phyloP scores from a whole-genome alignment of 2,797 vertebrate species.

The Leucoraja ocellata region DNA sequence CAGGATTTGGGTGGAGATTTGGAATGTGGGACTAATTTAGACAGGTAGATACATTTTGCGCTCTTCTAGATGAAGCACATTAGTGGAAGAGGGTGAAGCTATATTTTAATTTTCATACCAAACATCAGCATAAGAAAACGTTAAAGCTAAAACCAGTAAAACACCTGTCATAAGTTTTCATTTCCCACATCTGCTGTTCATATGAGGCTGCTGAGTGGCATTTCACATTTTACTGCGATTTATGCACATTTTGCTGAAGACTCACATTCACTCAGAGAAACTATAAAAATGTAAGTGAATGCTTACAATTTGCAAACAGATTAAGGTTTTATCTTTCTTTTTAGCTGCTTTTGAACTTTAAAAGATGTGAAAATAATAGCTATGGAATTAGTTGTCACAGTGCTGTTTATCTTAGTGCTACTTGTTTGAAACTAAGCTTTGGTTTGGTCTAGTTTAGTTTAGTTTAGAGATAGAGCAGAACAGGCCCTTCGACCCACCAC shows the following conservation, averaged over 20 bases:
- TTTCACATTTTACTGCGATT: neutral
- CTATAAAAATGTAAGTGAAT: neutral
- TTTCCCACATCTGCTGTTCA: slow-evolving; percentile 5
- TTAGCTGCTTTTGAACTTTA: neutral
- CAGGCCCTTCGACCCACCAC: too few species aligned
- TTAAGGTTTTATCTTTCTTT: neutral
- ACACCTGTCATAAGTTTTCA: neutral
- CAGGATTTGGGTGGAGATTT: too few species aligned
- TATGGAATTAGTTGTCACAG: too few species aligned
- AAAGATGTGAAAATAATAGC: too few species aligned
- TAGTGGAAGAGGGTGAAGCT: neutral
- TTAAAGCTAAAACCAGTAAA: neutral
- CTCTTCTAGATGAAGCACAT: neutral
- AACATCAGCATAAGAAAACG: neutral
- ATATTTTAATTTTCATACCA: neutral
- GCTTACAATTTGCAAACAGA: neutral
- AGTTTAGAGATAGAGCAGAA: too few species aligned
- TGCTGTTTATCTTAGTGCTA: too few species aligned
- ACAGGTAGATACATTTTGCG: neutral
- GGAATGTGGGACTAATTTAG: too few species aligned
- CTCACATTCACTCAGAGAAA: neutral
- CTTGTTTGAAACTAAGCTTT: too few species aligned
- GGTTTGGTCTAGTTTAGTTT: too few species aligned
- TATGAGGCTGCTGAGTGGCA: neutral
- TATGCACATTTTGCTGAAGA: neutral